These are phyloP conservation scores for Oncorhynchus mykiss DNA, from an alignment of 2,113 vertebrate species.

Conservation along the genomic window DNA sequence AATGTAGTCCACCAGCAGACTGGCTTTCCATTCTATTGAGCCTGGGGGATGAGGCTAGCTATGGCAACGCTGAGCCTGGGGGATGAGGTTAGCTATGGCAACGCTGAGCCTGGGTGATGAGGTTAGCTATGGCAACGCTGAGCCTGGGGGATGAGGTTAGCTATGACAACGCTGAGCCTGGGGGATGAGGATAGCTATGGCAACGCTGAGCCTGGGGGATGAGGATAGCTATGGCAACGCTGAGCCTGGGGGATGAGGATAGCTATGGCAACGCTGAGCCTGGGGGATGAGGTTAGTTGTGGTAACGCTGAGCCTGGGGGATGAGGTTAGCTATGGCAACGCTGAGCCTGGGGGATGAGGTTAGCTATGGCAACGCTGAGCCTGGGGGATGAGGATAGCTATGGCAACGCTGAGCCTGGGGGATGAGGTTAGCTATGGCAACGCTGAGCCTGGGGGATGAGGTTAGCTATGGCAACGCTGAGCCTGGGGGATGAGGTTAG, in stretches of 20 bases:
- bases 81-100: background rate
- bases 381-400: too few relatives aligned
- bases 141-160: too few relatives aligned
- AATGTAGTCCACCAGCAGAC: too few relatives aligned
- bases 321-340: background rate
- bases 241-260: background rate
- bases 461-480: background rate
- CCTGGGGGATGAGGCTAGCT: too few relatives aligned
- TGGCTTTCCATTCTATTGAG: too few relatives aligned
- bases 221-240: background rate
- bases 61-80: too few relatives aligned
- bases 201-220: background rate
- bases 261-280: background rate
- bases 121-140: background rate
- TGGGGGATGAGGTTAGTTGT: too few relatives aligned
- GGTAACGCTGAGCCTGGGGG: background rate
- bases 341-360: background rate
- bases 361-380: too few relatives aligned
- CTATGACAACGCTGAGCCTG: too few relatives aligned
- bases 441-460: background rate
- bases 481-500: too few relatives aligned
- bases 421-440: background rate
- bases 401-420: background rate
- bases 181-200: background rate
- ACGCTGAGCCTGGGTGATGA: background rate